Evolutionary conservation across 2,888 invertebrate genomes (phyloP).

Genomic region (Spicauda simplicius): DNA sequence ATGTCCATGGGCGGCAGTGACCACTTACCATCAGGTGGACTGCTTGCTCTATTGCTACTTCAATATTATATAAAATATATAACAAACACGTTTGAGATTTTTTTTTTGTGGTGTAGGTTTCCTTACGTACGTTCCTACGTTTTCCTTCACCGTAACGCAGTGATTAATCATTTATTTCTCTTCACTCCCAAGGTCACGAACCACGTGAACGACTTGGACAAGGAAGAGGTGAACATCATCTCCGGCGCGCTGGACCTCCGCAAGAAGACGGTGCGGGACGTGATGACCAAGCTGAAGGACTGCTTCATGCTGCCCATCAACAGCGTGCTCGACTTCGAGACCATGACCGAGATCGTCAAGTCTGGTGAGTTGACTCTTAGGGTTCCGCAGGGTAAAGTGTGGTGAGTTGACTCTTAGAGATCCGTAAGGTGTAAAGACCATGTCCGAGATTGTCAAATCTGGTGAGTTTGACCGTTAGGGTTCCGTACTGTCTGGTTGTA

Average conservation of each 20-base stretch:
- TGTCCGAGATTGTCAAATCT: conserved; percentile 97
- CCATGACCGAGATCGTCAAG: conserved; percentile 98
- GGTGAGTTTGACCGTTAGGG: conserved; percentile 84
- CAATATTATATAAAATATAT: too few relatives aligned
- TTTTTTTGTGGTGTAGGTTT: too few relatives aligned
- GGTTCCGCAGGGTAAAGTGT: conserved; percentile 96
- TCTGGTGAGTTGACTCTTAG: conserved; percentile 97
- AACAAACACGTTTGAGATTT: too few relatives aligned
- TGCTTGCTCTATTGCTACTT: too few relatives aligned
- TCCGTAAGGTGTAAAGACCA: conserved; percentile 97
- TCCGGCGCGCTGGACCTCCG: conserved; percentile 97
- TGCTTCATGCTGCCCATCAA: conserved; percentile 98
- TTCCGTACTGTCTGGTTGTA: too few relatives aligned
- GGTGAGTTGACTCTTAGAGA: conserved; percentile 96
- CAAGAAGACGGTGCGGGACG: conserved; percentile 95
- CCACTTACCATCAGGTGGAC: too few relatives aligned
- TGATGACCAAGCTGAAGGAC: conserved; percentile 98
- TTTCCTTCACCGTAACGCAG: too few relatives aligned
- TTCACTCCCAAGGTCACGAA: too few relatives aligned
- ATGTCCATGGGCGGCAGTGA: too few relatives aligned
- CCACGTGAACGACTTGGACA: conserved; percentile 94
- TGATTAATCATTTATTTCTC: too few relatives aligned
- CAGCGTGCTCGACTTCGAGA: conserved; percentile 96
- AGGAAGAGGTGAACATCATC: conserved; percentile 98
- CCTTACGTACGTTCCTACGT: too few relatives aligned